These are phyloP conservation scores for Galeopsomyia nigrocyanea DNA, from an alignment of 2,888 invertebrate genomes.

Conservation along the genomic window DNA sequence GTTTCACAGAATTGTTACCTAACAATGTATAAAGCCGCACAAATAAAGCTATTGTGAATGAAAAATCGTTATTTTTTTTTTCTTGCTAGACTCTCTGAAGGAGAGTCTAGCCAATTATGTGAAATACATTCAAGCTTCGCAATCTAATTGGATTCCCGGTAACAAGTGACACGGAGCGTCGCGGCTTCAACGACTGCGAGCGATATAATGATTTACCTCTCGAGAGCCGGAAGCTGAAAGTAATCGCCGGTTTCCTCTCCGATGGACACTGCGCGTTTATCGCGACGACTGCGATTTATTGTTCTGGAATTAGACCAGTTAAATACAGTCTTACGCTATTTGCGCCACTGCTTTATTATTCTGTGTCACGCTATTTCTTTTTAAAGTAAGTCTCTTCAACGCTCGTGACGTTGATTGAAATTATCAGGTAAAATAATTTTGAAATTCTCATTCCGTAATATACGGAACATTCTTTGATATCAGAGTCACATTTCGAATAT, in stretches of 20 bases:
- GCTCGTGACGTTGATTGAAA: no score
- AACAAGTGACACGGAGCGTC: conserved; percentile 5
- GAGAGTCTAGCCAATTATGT: no score
- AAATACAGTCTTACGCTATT: conserved; percentile 11
- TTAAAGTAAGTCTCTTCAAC: no score
- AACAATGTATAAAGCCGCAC: neutral
- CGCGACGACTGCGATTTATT: conserved; percentile 36
- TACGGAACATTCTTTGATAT: no score
- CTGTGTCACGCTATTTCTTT: no score
- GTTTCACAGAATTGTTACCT: conserved; percentile 7
- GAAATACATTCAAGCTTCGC: no score
- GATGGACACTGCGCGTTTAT: conserved; percentile 39
- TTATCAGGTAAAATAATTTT: no score
- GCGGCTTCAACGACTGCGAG: neutral
- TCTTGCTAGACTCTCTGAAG: no score
- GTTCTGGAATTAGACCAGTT: conserved; percentile 15
- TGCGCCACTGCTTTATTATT: neutral
- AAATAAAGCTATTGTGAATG: neutral
- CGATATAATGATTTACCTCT: conserved; percentile 30
- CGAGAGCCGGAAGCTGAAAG: conserved; percentile 36
- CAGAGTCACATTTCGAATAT: no score
- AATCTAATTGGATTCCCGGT: conserved; percentile 23
- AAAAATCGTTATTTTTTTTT: no score
- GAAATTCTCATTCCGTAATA: no score
- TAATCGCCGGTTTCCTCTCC: conserved; percentile 36